A percentile compares a stretch with the other conserved stretches of the same genome.
Evolutionary conservation across 2,797 vertebrate genomes (phyloP).

Genomic region (Leucoraja ocellata): DNA sequence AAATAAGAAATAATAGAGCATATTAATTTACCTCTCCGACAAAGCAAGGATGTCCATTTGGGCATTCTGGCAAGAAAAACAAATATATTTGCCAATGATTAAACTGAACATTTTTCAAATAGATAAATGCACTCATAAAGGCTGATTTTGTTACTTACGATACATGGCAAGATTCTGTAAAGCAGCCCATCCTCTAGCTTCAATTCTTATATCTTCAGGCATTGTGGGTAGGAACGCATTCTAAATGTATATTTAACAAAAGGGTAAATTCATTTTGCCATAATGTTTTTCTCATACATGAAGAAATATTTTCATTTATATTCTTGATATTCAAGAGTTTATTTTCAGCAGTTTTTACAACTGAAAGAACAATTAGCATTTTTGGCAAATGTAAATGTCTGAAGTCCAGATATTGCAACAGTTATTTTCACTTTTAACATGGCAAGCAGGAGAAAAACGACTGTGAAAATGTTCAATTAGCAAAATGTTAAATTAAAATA

Average conservation of each 20-base stretch:
- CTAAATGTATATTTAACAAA: slow-evolving; percentile 51
- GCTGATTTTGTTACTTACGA: slow-evolving; percentile 65
- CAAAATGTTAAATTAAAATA: not conserved
- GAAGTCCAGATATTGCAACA: not conserved
- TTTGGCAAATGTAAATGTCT: not conserved
- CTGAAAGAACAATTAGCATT: not conserved
- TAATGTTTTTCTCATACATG: not conserved
- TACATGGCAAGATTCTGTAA: slow-evolving; percentile 63
- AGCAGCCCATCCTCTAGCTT: slow-evolving; percentile 55
- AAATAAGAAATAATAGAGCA: not conserved
- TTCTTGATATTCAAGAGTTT: not conserved
- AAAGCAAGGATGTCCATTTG: slow-evolving; percentile 75
- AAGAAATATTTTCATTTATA: not conserved
- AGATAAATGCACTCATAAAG: not conserved
- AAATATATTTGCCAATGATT: slow-evolving; percentile 20
- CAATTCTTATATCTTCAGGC: slow-evolving; percentile 76
- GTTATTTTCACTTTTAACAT: not conserved
- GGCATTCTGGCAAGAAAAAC: slow-evolving; percentile 63
- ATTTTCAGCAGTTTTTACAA: not conserved
- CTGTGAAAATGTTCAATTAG: not conserved
- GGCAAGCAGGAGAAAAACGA: not conserved
- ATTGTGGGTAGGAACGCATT: slow-evolving; percentile 80
- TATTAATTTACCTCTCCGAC: slow-evolving; percentile 76
- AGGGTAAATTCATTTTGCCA: not conserved
- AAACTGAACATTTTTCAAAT: not conserved